phyloP scores from a whole-genome alignment of 2,797 vertebrate species.

The Squalus acanthias region DNA sequence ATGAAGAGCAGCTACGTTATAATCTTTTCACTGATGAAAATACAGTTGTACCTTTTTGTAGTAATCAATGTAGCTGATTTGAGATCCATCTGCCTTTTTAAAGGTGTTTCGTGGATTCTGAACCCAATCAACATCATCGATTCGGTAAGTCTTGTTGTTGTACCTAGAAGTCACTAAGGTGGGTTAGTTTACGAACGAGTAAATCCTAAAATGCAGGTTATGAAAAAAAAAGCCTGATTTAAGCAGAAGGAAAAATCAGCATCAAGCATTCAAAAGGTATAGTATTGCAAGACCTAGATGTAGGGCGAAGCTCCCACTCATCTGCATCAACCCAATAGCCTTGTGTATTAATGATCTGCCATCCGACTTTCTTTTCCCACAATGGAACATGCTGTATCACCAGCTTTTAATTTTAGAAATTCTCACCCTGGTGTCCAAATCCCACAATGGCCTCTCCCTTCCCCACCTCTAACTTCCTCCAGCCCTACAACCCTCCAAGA shows the following conservation, averaged over 20 bases:
- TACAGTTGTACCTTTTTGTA: slow-evolving; percentile 67
- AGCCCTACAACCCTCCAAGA: too few species aligned
- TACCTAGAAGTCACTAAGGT: slow-evolving; percentile 62
- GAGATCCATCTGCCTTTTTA: slow-evolving; percentile 66
- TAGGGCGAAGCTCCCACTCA: neutral
- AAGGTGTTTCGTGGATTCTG: slow-evolving; percentile 76
- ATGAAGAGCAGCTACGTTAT: neutral
- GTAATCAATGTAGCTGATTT: slow-evolving; percentile 77
- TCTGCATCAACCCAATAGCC: neutral
- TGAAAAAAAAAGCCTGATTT: neutral
- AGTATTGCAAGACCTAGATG: neutral
- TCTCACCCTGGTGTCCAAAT: too few species aligned
- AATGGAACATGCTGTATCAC: neutral
- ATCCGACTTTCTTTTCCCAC: neutral
- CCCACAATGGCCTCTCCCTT: too few species aligned
- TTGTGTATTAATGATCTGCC: neutral
- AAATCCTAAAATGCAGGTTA: neutral
- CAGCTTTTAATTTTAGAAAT: too few species aligned
- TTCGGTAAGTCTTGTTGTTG: slow-evolving; percentile 88
- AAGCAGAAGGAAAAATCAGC: neutral
- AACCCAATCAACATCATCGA: slow-evolving; percentile 92
- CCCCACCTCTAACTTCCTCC: too few species aligned
- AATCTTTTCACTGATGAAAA: slow-evolving; percentile 7
- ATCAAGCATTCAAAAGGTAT: neutral
- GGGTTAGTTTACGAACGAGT: neutral